These are phyloP conservation scores for Hippolais icterina DNA, from an alignment of 2,113 vertebrate species.

Conservation along the genomic window DNA sequence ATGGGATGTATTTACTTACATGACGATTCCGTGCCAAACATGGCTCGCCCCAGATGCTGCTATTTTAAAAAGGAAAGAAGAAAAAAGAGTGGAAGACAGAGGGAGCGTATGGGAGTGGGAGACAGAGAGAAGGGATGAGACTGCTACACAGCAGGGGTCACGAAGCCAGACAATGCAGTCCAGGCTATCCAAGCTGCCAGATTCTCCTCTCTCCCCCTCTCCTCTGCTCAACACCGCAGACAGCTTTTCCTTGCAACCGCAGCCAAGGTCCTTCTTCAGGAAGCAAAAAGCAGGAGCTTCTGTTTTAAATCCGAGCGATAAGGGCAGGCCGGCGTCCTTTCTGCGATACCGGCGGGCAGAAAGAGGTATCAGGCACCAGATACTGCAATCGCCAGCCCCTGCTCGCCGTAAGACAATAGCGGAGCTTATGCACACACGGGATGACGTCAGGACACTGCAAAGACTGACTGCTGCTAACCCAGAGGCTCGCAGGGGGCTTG, in stretches of 20 bases:
- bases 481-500: constrained; percentile 70
- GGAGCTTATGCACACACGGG: constrained; percentile 81
- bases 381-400: constrained; percentile 78
- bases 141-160: constrained; percentile 91
- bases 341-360: constrained; percentile 58
- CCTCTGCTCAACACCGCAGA: constrained; percentile 63
- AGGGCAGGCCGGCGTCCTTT: constrained; percentile 52
- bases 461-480: constrained; percentile 76
- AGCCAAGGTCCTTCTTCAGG: constrained; percentile 57
- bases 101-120: constrained; percentile 56
- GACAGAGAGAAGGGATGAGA: constrained; percentile 85
- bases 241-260: constrained; percentile 59
- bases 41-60: constrained; percentile 91
- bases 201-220: constrained; percentile 78
- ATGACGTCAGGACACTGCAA: constrained; percentile 88
- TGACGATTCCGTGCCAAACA: constrained; percentile 98
- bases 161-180: constrained; percentile 91
- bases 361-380: constrained; percentile 72
- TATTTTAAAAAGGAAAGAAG: constrained; percentile 75
- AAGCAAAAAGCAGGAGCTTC: constrained; percentile 49
- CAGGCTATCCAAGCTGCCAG: constrained; percentile 83
- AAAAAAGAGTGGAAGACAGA: constrained; percentile 46
- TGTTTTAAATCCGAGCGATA: constrained; percentile 69
- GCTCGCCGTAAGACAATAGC: constrained; percentile 90
- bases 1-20: constrained; percentile 87